A percentile compares a stretch with the other conserved stretches of the same genome.
phyloP scores from a whole-genome alignment of 1,140 invertebrate genomes.

The Drosophila lowei region DNA sequence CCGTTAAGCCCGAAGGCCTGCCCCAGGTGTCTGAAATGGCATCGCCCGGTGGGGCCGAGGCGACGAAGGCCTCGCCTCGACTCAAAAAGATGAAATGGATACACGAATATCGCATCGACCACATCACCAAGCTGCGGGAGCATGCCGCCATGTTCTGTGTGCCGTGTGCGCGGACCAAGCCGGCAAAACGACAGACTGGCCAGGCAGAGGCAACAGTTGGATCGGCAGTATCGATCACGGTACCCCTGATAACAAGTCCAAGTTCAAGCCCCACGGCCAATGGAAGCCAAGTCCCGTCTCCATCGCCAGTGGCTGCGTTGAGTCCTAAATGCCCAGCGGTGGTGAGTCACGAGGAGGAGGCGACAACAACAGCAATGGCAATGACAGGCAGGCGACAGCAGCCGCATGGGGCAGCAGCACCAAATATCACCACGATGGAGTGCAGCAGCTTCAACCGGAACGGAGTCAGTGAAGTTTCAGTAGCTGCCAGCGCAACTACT shows the following conservation, averaged over 20 bases:
- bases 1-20: slow-evolving; percentile 83
- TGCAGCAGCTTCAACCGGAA: slow-evolving; percentile 44
- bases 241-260: neutral
- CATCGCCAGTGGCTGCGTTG: slow-evolving; percentile 8
- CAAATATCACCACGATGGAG: slow-evolving; percentile 53
- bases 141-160: slow-evolving; percentile 78
- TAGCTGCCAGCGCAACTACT: slow-evolving; percentile 4
- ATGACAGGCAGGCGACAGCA: slow-evolving; percentile 8
- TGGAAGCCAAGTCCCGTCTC: neutral
- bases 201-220: neutral
- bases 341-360: slow-evolving; percentile 5
- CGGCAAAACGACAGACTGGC: slow-evolving; percentile 51
- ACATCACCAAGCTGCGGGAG: slow-evolving; percentile 74
- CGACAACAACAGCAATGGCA: neutral
- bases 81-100: slow-evolving; percentile 79
- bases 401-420: slow-evolving; percentile 1
- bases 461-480: slow-evolving; percentile 1
- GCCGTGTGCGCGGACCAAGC: slow-evolving; percentile 69
- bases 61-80: slow-evolving; percentile 28
- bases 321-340: slow-evolving; percentile 26
- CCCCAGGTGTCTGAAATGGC: slow-evolving; percentile 25
- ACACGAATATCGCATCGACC: slow-evolving; percentile 80
- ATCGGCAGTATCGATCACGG: slow-evolving; percentile 3
- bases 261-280: slow-evolving; percentile 29
- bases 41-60: slow-evolving; percentile 11